A percentile compares a stretch with the other conserved stretches of the same genome.
These are phyloP conservation scores for Eulacestoma nigropectus DNA, from an alignment of 2,113 vertebrate species.

Conservation along the genomic window DNA sequence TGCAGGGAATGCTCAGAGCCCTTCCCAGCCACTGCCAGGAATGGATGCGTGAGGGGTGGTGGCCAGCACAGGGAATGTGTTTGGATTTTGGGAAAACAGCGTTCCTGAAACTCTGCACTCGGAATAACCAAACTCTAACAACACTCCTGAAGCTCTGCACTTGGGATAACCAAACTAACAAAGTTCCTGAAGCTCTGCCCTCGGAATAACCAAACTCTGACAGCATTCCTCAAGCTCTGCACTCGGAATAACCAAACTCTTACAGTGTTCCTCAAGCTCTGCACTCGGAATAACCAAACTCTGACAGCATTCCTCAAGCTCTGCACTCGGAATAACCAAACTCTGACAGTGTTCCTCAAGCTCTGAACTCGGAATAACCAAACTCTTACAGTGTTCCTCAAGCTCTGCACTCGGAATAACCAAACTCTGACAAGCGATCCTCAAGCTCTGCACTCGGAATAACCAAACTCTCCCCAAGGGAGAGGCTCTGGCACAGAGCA, in stretches of 20 bases:
- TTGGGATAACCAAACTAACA: not conserved
- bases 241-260: not conserved
- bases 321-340: not conserved
- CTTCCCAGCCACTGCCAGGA: not conserved
- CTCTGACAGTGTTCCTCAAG: rapidly evolving
- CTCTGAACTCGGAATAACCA: not conserved
- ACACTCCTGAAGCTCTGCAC: not conserved
- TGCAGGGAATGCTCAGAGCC: not conserved
- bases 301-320: rapidly evolving
- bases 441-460: rapidly evolving
- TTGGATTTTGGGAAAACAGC: not conserved
- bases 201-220: not conserved
- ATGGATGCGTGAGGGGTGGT: not conserved
- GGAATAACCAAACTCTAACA: not conserved
- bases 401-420: not conserved
- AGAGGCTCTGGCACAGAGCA: not conserved
- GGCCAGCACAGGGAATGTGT: not conserved
- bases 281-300: not conserved
- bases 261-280: rapidly evolving
- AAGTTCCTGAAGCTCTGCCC: rapidly evolving
- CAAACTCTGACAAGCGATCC: rapidly evolving
- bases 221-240: not conserved
- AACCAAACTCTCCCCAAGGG: not conserved
- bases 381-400: not conserved
- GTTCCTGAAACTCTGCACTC: not conserved